Conservation (phyloP, 1,140 invertebrate genomes). For the Mylabris phalerata region DNA sequence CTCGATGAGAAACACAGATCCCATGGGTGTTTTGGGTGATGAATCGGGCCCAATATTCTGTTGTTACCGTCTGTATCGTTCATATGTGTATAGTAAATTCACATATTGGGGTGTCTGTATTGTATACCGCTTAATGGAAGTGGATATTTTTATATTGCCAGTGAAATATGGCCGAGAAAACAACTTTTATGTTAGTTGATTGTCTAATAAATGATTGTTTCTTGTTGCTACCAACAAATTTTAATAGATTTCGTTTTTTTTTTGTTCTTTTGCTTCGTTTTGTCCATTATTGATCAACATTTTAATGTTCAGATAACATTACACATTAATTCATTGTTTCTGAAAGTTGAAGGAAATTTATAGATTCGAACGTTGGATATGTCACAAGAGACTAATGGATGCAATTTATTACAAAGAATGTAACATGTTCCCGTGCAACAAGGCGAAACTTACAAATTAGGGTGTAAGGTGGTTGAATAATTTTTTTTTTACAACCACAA, state of each 20-base stretch:
- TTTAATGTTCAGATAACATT: too few relatives aligned
- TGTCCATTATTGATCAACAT: too few relatives aligned
- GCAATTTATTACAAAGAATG: conserved; percentile 11
- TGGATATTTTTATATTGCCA: conserved; percentile 17
- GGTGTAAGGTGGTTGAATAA: neutral
- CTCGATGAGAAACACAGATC: neutral
- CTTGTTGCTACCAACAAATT: too few relatives aligned
- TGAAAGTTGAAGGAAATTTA: conserved; percentile 2
- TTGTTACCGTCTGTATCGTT: conserved; percentile 21
- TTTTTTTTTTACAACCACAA: too few relatives aligned
- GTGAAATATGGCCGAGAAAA: conserved; percentile 11
- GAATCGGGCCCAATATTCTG: conserved; percentile 25
- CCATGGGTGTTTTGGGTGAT: conserved; percentile 12
- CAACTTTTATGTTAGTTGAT: conserved; percentile 2
- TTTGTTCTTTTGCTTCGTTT: too few relatives aligned
- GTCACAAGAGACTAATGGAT: conserved; percentile 14
- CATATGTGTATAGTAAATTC: neutral
- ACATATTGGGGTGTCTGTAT: too few relatives aligned
- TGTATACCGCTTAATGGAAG: conserved; percentile 13
- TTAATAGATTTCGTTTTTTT: too few relatives aligned
- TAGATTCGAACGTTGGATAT: conserved; percentile 14
- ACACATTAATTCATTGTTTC: too few relatives aligned
- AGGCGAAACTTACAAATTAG: conserved; percentile 11
- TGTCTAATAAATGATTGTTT: too few relatives aligned
- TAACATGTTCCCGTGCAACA: conserved; percentile 8